phyloP scores from a whole-genome alignment of 2,113 vertebrate species.

The Hippocampus zosterae region DNA sequence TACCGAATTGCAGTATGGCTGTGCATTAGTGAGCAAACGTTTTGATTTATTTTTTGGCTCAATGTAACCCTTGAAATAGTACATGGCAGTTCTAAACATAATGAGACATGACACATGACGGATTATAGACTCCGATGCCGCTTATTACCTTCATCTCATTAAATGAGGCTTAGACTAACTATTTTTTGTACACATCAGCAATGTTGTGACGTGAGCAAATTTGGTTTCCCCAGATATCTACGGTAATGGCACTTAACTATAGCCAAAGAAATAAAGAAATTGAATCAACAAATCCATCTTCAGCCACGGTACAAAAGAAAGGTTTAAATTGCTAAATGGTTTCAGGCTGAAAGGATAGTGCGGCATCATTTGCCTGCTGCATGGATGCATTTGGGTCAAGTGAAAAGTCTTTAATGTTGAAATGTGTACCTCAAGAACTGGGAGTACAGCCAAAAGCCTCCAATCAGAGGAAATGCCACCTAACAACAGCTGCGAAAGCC shows the following conservation, averaged over 20 bases:
- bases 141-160: constrained; percentile 53
- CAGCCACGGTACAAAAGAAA: neutral
- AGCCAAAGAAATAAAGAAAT: neutral
- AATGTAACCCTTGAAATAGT: constrained; percentile 6
- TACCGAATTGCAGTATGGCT: no score
- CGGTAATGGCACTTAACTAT: neutral
- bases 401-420: constrained; percentile 1
- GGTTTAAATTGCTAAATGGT: neutral
- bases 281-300: neutral
- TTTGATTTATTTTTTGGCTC: neutral
- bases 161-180: constrained; percentile 57
- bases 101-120: constrained; percentile 24
- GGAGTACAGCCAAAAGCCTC: constrained; percentile 63
- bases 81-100: constrained; percentile 22
- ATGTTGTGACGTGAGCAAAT: constrained; percentile 10
- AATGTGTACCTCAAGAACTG: constrained; percentile 62
- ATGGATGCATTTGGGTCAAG: neutral
- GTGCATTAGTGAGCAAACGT: no score
- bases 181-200: constrained; percentile 55
- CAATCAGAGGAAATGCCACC: constrained; percentile 67
- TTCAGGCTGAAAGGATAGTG: neutral
- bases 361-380: neutral
- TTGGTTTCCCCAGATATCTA: neutral
- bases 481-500: constrained; percentile 63
- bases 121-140: constrained; percentile 51